Evolutionary conservation across 2,797 vertebrate species (phyloP), one percentile per base, ranked within the genome.

Genomic region (Pipistrellus pygmaeus): DNA sequence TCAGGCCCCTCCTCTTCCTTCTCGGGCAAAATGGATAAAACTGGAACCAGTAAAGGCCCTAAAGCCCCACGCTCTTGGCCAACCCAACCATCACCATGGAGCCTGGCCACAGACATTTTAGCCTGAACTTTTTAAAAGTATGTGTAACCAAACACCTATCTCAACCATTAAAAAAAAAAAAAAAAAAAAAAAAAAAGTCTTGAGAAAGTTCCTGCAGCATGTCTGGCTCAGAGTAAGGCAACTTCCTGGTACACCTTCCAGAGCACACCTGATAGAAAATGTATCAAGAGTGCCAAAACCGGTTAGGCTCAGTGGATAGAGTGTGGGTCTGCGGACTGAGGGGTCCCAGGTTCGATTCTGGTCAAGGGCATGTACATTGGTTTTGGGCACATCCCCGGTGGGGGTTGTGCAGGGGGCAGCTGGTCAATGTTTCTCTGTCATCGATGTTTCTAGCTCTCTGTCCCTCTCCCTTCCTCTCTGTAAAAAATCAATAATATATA

Each of bases 171-270:
- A 0, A 44, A 68, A 69, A 86, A 66, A 88, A 93, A 4, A 0
- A 44, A 68, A 69, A 86, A 66, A 88, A 93, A 69, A 86, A 66
- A 88, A 93, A 81, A 85, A 46, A 23, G 44, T 55, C 90, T 93
- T 92, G 32, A 92, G 78, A 55, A 84, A 69, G 72, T 91, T 77
- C 53, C 81, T 25, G 10, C 14, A 84, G 82, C 88, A 75, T 15
- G 17, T 53, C 91, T 69, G 84, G 60, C 73, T 90, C 69, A 81
- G 88, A 96, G 69, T 66, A 46, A 51, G 0, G 12, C 69, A 41
- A 85, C 76, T 96, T 97, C 96, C 95, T 93, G 84, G 91, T 93
- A 64, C 9, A 1, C 14, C 15, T 44, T 96, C 93, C 96, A 95
- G 89, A 96, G 83, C 88, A 95, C 97, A 96, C 83, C 66, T 38